Percentiles rank a stretch among this genome's conserved stretches.
Conservation (phyloP, 2,113 vertebrate species). For the Coregonus clupeaformis region DNA sequence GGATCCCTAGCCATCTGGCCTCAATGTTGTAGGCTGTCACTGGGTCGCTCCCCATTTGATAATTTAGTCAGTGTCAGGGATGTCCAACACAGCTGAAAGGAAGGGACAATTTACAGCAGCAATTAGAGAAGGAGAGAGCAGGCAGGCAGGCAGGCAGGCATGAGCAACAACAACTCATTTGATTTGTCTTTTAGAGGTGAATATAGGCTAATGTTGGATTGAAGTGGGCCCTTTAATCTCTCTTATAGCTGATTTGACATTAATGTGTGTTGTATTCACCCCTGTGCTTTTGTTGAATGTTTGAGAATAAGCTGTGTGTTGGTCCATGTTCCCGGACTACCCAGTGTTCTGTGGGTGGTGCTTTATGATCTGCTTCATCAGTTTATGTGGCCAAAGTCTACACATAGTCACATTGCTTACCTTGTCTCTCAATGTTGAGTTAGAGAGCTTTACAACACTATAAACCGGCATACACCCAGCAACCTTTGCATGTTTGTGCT, state of each 20-base stretch:
- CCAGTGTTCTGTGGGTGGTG: neutral
- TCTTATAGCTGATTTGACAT: neutral
- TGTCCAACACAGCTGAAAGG: slow-evolving; percentile 58
- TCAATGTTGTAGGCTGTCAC: slow-evolving; percentile 16
- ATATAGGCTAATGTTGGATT: neutral
- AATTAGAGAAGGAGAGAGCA: slow-evolving; percentile 39
- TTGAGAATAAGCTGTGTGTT: neutral
- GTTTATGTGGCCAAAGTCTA: slow-evolving; percentile 70
- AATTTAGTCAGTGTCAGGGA: slow-evolving; percentile 40
- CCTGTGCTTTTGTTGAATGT: neutral
- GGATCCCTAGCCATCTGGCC: slow-evolving; percentile 50
- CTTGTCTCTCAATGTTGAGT: slow-evolving; percentile 9
- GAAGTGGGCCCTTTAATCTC: neutral
- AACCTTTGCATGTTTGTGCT: neutral
- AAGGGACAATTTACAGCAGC: slow-evolving; percentile 50
- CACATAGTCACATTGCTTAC: neutral
- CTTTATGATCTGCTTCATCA: slow-evolving; percentile 6
- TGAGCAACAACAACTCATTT: slow-evolving; percentile 35
- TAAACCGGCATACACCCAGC: slow-evolving; percentile 37
- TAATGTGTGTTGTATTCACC: neutral
- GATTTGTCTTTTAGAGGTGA: neutral
- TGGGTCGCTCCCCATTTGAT: slow-evolving; percentile 42
- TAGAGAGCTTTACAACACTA: slow-evolving; percentile 54
- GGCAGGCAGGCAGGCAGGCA: neutral
- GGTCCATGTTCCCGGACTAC: neutral